Evolutionary conservation across 2,797 vertebrate genomes (phyloP), one percentile per base, ranked within the genome.

Genomic region (Catostomus latipinnis): DNA sequence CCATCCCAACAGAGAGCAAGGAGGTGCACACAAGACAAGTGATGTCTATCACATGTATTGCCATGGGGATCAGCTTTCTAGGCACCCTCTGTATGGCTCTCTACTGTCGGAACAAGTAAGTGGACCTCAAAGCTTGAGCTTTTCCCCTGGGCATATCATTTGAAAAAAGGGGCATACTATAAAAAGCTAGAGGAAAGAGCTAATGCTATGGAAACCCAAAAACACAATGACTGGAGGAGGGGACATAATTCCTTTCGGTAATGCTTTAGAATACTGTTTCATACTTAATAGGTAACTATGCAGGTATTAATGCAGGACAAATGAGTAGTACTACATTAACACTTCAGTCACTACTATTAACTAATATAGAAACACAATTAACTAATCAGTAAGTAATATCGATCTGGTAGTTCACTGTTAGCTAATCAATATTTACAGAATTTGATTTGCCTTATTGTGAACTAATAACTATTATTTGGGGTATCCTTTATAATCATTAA

Each of bases 41-140:
- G 86, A 88, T 95, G 91, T 98, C 97, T 86, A 95, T 98, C 88
- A 95, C 96, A 71, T 98, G 96, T 90, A 98, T 99, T 91, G 89
- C 96, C 91, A 96, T 97, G 87, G 96, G 96, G 83, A 96, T 99
- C 91, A 94, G 96, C 90, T 94, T 98, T 82, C 95, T 98, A 91
- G 97, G 96, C 85, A 92, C 95, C 65, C 94, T 98, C 81, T 98
- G 96, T 86, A 94, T 98, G 89, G 96, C 94, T 1, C 96, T 99
- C 89, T 99, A 98, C 95, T 98, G 96, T 94, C 96, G 93, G 93
- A 95, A 96, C 94, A 99, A 98, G 97, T 98, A 93, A 90, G 94
- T 85, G 5, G 6, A 53, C 53, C 34, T 13, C 66, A 82, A 70
- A 82, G 71, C 54, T 49, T 52, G 5, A 13, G 52, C 11, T 43